Base-by-base conservation (phyloP, 1,140 invertebrate genomes). In the Anadara kagoshimensis region DNA sequence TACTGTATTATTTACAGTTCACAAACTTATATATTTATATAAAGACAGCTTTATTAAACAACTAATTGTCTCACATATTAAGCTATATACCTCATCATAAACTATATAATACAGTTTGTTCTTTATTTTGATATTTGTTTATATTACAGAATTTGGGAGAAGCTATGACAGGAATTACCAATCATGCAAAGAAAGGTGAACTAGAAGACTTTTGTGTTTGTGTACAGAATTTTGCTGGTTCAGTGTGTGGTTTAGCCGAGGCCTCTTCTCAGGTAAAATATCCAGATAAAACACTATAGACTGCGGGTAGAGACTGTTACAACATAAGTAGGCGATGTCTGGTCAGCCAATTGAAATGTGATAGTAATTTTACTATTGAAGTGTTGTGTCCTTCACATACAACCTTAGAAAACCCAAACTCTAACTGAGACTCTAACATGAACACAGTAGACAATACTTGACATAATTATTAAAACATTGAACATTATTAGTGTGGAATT, bases 181-280 rank as follows among this genome's bases (percentile, higher is more conserved):
- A 94, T 80, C 93, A 95, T 82, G 97, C 97, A 2, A 96, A 97
- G 86, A 93, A 94, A 75, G 94, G 93, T 1, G 94, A 97, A 76
- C 93, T 95, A 83, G 94, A 96, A 74, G 92, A 94, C 66, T 98
- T 99, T 90, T 93, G 94, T n/a, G 92, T 94, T 72, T 93, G 95
- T 12, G 95, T 98, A 0, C 92, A 93, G 70, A 93, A 92, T 54
- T 96, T 96, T 5, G 95, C 96, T 11, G 91, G 92, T 53, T 94
- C 96, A 1, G 96, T 99, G 54, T 97, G 96, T 86, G 95, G 95
- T 0, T 89, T 99, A 4, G 94, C 98, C n/a, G 97, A 99, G 90
- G 94, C 95, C 68, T 94, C 96, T 7, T 95, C 96, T 16, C 91
- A 91, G 84, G 88, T 89, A 78, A 68, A 61, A 16, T 22, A 51